These are phyloP conservation scores for Penaeus monodon DNA, from an alignment of 2,888 invertebrate genomes.

Conservation along the genomic window DNA sequence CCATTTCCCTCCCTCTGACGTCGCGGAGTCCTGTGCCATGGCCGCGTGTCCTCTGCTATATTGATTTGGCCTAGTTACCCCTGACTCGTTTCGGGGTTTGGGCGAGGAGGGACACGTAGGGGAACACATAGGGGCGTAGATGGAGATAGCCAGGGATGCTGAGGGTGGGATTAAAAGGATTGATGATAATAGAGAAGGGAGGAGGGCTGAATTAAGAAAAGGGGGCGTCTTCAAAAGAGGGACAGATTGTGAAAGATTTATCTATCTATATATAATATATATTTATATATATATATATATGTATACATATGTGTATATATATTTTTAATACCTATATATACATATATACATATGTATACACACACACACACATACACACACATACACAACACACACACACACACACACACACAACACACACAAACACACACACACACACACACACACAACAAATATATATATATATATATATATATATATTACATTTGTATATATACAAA, in stretches of 20 bases:
- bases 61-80: constrained; percentile 13
- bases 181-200: neutral
- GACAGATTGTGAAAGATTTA: constrained; percentile 2
- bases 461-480: no score
- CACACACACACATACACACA: no score
- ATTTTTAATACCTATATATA: no score
- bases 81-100: neutral
- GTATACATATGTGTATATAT: neutral
- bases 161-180: neutral
- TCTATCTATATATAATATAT: constrained; percentile 30
- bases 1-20: no score
- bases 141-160: neutral
- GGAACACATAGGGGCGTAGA: no score
- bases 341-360: no score
- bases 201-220: neutral
- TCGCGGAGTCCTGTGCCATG: neutral
- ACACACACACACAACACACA: no score
- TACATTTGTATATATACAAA: no score
- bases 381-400: no score
- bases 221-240: neutral
- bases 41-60: neutral
- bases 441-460: no score
- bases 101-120: no score
- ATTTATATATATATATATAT: neutral
- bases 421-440: no score